Percentiles rank a stretch among this genome's conserved stretches.
Evolutionary conservation across 2,888 invertebrate species (phyloP).

Genomic region (Orthonychiurus folsomi): DNA sequence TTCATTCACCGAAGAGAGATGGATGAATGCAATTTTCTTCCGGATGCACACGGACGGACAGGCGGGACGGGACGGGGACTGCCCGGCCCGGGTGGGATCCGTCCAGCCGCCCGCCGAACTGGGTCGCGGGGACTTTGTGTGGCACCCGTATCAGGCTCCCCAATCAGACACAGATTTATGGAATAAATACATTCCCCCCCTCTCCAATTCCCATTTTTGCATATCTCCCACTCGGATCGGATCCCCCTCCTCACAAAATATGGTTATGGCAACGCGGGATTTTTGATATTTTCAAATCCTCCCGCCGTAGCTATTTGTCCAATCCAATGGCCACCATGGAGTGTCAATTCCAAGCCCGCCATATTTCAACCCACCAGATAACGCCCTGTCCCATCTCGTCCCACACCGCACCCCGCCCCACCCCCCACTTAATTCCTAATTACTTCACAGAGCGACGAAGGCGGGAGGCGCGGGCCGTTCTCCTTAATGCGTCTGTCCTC

Average conservation of each 20-base stretch:
- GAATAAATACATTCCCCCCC: neutral
- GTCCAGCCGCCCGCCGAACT: too few species aligned
- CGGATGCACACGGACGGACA: too few species aligned
- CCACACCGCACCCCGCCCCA: too few species aligned
- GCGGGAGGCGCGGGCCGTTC: too few species aligned
- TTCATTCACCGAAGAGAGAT: conserved; percentile 1
- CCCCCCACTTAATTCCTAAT: too few species aligned
- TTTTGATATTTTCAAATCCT: neutral
- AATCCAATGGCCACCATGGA: neutral
- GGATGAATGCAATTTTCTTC: neutral
- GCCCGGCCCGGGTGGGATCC: too few species aligned
- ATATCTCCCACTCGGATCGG: neutral
- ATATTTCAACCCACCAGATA: neutral
- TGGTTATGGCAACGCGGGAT: neutral
- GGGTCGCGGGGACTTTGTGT: too few species aligned
- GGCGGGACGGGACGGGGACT: too few species aligned
- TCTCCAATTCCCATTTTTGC: neutral
- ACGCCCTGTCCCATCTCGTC: too few species aligned
- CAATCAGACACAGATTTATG: conserved; percentile 1
- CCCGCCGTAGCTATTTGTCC: neutral
- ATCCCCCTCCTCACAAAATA: neutral
- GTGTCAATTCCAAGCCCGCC: neutral
- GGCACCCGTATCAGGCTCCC: neutral
- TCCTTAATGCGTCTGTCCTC: too few species aligned
- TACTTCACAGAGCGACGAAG: too few species aligned